Evolutionary conservation across 2,797 vertebrate species (phyloP).

Genomic region (Ambastaia sidthimunki): DNA sequence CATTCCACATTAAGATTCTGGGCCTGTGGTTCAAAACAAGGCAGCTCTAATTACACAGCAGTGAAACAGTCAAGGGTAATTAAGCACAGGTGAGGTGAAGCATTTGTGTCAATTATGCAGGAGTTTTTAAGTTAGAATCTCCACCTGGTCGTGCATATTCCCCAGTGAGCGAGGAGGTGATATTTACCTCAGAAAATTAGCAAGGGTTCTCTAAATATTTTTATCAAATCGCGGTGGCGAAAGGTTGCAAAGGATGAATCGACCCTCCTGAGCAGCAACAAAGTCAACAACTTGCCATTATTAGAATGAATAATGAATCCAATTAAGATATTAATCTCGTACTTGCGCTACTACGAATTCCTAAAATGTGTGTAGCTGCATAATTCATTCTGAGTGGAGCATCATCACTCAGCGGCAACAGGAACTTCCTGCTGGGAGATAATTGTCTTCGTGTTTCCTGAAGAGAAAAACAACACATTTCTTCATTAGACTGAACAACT

Average conservation of each 20-base stretch:
- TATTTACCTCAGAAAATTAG: constrained; percentile 42
- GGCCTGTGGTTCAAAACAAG: constrained; percentile 55
- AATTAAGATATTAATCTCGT: constrained; percentile 70
- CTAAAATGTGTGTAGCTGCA: constrained; percentile 61
- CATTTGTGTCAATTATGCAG: constrained; percentile 58
- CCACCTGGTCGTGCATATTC: constrained; percentile 33
- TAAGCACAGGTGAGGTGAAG: constrained; percentile 64
- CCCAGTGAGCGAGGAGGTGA: constrained; percentile 26
- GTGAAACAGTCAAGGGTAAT: constrained; percentile 69
- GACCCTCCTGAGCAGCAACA: constrained; percentile 60
- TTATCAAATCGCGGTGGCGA: constrained; percentile 44
- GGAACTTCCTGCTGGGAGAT: constrained; percentile 54
- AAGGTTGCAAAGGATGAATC: constrained; percentile 57
- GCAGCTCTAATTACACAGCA: constrained; percentile 68
- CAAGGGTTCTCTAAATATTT: constrained; percentile 43
- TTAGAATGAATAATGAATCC: constrained; percentile 68
- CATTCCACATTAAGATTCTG: constrained; percentile 59
- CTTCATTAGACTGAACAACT: constrained; percentile 47
- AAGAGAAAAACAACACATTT: constrained; percentile 48
- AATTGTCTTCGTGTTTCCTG: constrained; percentile 50
- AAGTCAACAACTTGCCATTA: constrained; percentile 57
- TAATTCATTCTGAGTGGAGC: constrained; percentile 62
- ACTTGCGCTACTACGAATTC: constrained; percentile 62
- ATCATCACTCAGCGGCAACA: constrained; percentile 43
- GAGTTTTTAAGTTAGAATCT: constrained; percentile 52